Evolutionary conservation across 2,888 invertebrate genomes (phyloP).

Genomic region (Taenaris catops): DNA sequence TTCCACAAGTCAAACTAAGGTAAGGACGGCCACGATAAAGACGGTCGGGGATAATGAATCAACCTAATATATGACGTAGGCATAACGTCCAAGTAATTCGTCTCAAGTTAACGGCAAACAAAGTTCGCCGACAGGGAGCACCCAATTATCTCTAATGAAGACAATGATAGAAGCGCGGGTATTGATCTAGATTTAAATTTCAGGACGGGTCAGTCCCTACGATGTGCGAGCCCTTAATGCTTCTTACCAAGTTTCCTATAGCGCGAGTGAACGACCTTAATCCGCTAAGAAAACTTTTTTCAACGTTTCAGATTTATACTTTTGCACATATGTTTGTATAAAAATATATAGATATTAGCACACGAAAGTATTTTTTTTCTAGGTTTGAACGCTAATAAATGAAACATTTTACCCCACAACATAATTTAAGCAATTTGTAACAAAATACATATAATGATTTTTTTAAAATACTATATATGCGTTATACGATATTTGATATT

Average conservation of each 20-base stretch:
- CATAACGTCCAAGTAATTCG: conserved; percentile 68
- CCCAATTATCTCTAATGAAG: conserved; percentile 81
- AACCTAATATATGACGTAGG: conserved; percentile 25
- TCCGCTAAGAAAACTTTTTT: conserved; percentile 24
- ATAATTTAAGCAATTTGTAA: no score
- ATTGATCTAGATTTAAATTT: conserved; percentile 81
- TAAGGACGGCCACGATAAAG: conserved; percentile 17
- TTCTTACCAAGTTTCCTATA: conserved; percentile 66
- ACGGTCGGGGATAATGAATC: conserved; percentile 20
- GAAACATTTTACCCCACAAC: no score
- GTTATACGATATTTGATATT: no score
- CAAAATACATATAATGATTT: no score
- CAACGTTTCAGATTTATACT: no score
- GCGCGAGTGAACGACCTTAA: conserved; percentile 35
- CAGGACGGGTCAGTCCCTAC: conserved; percentile 79
- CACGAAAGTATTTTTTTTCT: no score
- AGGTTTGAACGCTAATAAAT: no score
- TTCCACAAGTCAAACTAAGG: conserved; percentile 10
- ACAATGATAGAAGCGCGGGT: conserved; percentile 81
- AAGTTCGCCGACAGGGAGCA: conserved; percentile 74
- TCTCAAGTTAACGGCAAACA: conserved; percentile 76
- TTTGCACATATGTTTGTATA: no score
- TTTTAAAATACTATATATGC: no score
- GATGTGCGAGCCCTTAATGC: conserved; percentile 76
- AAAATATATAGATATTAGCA: no score